Percentiles rank a stretch among this genome's conserved stretches.
Evolutionary conservation across 2,797 vertebrate species (phyloP).

Genomic region (Protosalanx chinensis): DNA sequence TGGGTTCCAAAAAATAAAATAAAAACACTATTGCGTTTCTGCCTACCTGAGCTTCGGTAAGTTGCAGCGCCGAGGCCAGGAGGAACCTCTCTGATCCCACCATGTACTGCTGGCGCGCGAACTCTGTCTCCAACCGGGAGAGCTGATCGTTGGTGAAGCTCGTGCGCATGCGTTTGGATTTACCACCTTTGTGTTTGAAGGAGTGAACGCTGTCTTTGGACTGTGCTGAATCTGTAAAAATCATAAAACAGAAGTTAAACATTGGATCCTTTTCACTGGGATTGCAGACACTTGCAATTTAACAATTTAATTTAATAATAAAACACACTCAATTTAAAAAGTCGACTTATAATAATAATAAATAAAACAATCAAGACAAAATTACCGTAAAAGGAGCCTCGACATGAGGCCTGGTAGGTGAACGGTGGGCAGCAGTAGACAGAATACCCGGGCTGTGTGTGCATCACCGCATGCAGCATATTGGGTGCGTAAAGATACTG

Average conservation of each 20-base stretch:
- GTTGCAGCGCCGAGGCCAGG: conserved; percentile 75
- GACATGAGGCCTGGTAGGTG: conserved; percentile 61
- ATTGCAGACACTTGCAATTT: too few species aligned
- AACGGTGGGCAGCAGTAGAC: conserved; percentile 71
- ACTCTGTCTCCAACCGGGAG: conserved; percentile 82
- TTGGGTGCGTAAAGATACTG: conserved; percentile 57
- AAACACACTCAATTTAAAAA: too few species aligned
- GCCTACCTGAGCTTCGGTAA: conserved; percentile 80
- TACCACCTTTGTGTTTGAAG: conserved; percentile 71
- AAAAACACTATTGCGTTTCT: not conserved
- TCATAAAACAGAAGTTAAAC: not conserved
- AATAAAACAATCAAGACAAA: not conserved
- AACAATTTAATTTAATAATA: too few species aligned
- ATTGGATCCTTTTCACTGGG: not conserved
- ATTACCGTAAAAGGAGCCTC: conserved; percentile 72
- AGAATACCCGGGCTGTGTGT: conserved; percentile 64
- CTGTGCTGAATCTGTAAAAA: conserved; percentile 51
- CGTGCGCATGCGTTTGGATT: conserved; percentile 80
- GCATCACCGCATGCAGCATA: conserved; percentile 50
- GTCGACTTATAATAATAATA: not conserved
- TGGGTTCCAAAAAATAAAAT: too few species aligned
- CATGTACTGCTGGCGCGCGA: conserved; percentile 83
- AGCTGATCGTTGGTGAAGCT: conserved; percentile 84
- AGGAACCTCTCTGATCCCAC: conserved; percentile 81
- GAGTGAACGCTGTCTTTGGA: conserved; percentile 63